Evolutionary conservation across 2,113 vertebrate species (phyloP), one percentile per base, ranked within the genome.

Genomic region (Colaptes auratus): DNA sequence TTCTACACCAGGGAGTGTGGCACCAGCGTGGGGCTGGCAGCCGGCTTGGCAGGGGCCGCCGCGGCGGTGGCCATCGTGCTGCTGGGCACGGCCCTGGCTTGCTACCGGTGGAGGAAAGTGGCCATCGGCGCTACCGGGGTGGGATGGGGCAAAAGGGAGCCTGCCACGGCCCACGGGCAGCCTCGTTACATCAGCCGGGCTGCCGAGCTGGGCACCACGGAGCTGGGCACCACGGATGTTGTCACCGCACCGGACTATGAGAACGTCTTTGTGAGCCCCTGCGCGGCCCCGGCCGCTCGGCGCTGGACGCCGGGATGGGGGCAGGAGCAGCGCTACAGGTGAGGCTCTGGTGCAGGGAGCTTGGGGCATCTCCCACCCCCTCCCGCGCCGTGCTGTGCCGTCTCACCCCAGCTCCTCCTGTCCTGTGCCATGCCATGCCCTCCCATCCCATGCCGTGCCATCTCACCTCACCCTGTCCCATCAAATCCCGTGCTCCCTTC

Each of bases 231-330:
- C 0, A 35, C 7, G 5, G 44, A 10, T 3, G n/a, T 1, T 4
- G 0, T 11, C 0, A 1, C 24, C 1, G 31, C 23, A 0, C 52
- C 76, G 0, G 93, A 98, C 44, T 98, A 98, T 0, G 98, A 98
- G 76, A 98, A 98, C 9, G 2, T 98, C 39, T 96, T 98, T 0
- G 10, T 97, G 31, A 96, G 31, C 21, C 48, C 64, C 23, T 5
- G 50, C 48, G 3, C 1, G 2, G 28, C 15, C 44, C 1, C 46
- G 6, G 6, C 65, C 0, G 2, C 9, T 2, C 91, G 0, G 25
- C 50, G 59, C 5, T 36, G 80, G 60, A 10, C 12, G 0, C 44
- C 9, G 0, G 53, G 7, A 0, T 82, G 95, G 42, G 42, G 42
- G 65, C 56, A 33, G 66, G 35, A n/a, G 24, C 8, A 50, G 46